Percentiles rank a stretch among this genome's conserved stretches.
These are phyloP conservation scores for Malaclemys terrapin DNA, from an alignment of 2,113 vertebrate genomes.

Conservation along the genomic window DNA sequence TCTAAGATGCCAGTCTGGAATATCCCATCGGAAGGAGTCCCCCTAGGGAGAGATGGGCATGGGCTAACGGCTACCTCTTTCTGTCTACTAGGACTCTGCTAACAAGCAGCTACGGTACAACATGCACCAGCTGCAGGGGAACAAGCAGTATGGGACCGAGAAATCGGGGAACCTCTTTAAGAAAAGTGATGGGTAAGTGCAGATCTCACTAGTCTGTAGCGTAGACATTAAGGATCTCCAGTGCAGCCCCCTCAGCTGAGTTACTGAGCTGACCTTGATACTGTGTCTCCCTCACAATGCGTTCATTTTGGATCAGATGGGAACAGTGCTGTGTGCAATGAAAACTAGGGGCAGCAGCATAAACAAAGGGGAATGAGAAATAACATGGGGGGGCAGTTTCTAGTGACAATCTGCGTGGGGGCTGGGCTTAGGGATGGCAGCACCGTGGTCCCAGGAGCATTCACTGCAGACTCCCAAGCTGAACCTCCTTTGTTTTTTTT, in stretches of 20 bases:
- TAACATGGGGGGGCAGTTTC: neutral
- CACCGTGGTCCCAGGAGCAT: neutral
- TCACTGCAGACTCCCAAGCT: too few species aligned
- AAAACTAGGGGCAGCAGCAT: neutral
- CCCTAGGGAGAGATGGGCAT: neutral
- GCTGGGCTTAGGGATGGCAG: neutral
- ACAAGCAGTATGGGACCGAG: slow-evolving; percentile 78
- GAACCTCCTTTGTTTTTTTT: too few species aligned
- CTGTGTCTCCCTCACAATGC: neutral
- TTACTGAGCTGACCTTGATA: neutral
- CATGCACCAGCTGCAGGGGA: slow-evolving; percentile 82
- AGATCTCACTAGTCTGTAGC: neutral
- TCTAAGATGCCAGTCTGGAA: neutral
- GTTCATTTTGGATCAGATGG: neutral
- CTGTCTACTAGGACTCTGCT: slow-evolving; percentile 67
- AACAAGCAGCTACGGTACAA: slow-evolving; percentile 75
- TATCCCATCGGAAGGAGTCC: neutral
- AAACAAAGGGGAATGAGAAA: neutral
- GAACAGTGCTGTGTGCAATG: neutral
- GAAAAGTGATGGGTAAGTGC: slow-evolving; percentile 79
- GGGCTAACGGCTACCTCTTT: neutral
- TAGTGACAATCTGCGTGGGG: neutral
- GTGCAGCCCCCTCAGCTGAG: neutral
- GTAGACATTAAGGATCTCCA: neutral
- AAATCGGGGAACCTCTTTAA: slow-evolving; percentile 79